Conservation (phyloP, 2,113 vertebrate genomes). For the Hypanus sabinus region DNA sequence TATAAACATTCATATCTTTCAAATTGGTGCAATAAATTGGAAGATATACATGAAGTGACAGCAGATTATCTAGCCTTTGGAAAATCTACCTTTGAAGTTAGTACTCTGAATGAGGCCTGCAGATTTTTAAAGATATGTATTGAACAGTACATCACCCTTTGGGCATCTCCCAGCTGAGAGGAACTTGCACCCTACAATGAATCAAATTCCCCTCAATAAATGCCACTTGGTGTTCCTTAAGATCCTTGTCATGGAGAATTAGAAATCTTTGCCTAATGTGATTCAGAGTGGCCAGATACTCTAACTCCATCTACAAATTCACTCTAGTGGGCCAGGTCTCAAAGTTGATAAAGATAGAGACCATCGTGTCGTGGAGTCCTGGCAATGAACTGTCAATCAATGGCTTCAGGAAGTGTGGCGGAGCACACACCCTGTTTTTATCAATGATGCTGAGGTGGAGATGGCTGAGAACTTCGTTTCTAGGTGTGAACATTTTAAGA, state of each 20-base stretch:
- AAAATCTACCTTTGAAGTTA: neutral
- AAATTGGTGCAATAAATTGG: neutral
- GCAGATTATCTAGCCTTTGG: neutral
- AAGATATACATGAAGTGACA: neutral
- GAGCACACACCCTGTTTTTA: no score
- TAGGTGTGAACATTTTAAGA: no score
- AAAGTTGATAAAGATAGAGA: no score
- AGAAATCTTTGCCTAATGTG: neutral
- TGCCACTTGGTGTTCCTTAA: neutral
- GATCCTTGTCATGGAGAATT: neutral
- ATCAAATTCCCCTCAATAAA: neutral
- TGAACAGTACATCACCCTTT: neutral
- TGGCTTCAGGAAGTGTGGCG: no score
- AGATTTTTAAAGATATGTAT: neutral
- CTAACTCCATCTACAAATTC: no score
- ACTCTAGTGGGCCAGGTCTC: no score
- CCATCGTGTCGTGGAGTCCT: no score
- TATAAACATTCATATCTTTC: neutral
- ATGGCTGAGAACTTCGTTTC: no score
- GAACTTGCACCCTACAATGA: neutral
- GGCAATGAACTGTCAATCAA: no score
- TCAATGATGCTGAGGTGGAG: no score
- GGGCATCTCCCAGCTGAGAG: neutral
- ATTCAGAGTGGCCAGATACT: neutral
- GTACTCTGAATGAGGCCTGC: neutral